phyloP scores from a whole-genome alignment of 2,888 invertebrate genomes.

The Autographa gamma region DNA sequence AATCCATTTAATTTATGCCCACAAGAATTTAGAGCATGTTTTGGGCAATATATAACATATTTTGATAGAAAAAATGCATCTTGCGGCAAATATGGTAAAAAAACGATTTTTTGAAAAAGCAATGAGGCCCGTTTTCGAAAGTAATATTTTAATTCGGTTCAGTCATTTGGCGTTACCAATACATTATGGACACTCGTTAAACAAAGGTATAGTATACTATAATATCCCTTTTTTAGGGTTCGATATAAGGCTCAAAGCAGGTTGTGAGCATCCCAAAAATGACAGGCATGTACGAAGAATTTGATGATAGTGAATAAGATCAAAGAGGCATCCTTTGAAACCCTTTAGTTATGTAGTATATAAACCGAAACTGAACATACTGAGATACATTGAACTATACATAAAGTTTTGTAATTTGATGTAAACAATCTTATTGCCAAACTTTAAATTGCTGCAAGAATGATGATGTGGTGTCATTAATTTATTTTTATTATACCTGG shows the following conservation, averaged over 20 bases:
- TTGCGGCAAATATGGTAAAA: background rate
- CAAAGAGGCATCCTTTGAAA: background rate
- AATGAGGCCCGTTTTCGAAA: too few species aligned
- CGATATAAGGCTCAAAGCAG: background rate
- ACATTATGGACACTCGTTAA: too few species aligned
- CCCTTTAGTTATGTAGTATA: background rate
- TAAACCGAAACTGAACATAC: background rate
- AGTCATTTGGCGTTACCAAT: too few species aligned
- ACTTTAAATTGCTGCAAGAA: too few species aligned
- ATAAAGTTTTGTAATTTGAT: too few species aligned
- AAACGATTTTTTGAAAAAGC: too few species aligned
- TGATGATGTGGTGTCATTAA: too few species aligned
- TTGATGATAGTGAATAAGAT: conserved; percentile 1
- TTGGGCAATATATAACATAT: conserved; percentile 6
- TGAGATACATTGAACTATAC: background rate
- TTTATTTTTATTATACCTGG: too few species aligned
- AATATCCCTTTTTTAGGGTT: background rate
- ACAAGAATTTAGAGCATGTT: conserved; percentile 23
- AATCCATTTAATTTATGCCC: conserved; percentile 29
- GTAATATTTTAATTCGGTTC: too few species aligned
- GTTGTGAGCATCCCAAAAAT: conserved; percentile 1
- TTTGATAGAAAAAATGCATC: background rate
- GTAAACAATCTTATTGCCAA: background rate
- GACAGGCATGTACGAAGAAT: background rate
- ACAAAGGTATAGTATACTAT: too few species aligned